Evolutionary conservation across 2,888 invertebrate genomes (phyloP), one percentile per base, ranked within the genome.

Genomic region (Hypena proboscidalis): DNA sequence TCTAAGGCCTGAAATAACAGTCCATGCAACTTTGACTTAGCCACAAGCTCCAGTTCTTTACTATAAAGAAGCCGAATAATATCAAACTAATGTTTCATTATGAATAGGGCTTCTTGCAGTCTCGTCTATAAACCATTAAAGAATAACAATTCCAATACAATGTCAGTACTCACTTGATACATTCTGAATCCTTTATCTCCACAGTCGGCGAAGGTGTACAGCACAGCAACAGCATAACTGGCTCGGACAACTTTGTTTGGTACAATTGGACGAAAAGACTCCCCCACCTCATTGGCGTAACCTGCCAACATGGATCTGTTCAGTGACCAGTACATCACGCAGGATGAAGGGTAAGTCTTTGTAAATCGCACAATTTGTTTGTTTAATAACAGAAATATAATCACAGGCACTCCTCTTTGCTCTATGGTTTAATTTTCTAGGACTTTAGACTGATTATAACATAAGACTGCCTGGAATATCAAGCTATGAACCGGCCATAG

Each of bases 211-310:
- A 97, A 72, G 0, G 97, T 97, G 74, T 99, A 99, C 0, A 93
- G 92, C 57, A 95, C 93, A 17, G 99, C 96, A 4, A 98, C 83
- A 7, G 93, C 94, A 77, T 99, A 99, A 67, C 95, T 95, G 15
- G 91, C 83, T 38, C 90, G 84, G 2, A 99, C 98, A 56, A 94
- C 82, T 61, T 92, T 92, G 21, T 86, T 90, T 10, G 94, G 94
- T 22, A 98, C 93, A 38, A 97, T 83, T 0, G 95, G 92, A 19
- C 99, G 93, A 81, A 99, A 98, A 2, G 98, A 94, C 90, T 99
- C 99, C 0, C 99, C 99, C 2, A 99, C 95, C 90, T 99, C 99
- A 78, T 99, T 99, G 17, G 98, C 94, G 79, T 99, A 99, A 36
- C 99, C 98, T 98, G 83, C 13, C 80, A 39, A 62, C 25, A 90